Conservation (phyloP, 2,797 vertebrate species). For the Esox lucius region DNA sequence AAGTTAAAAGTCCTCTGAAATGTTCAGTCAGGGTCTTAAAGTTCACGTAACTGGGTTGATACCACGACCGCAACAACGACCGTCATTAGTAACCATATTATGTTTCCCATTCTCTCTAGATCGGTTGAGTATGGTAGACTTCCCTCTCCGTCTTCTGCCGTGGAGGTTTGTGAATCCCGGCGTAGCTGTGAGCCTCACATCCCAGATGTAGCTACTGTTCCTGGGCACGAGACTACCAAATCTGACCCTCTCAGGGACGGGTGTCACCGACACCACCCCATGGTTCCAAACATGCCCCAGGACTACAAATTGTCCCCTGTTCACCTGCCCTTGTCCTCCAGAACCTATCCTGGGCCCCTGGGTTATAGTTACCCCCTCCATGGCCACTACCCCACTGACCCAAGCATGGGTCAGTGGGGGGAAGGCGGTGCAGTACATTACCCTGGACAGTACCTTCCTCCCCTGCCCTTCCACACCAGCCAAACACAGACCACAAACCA, state of each 20-base stretch:
- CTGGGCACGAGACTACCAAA: slow-evolving; percentile 45
- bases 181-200: slow-evolving; percentile 35
- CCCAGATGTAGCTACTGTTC: slow-evolving; percentile 56
- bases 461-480: slow-evolving; percentile 32
- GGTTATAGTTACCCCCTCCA: slow-evolving; percentile 46
- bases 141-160: slow-evolving; percentile 49
- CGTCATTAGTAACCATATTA: not conserved
- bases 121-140: slow-evolving; percentile 55
- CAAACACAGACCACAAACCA: slow-evolving; percentile 65
- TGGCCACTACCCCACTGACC: slow-evolving; percentile 59
- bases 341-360: slow-evolving; percentile 46
- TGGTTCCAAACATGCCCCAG: slow-evolving; percentile 35
- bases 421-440: slow-evolving; percentile 62
- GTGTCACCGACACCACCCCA: slow-evolving; percentile 18
- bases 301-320: slow-evolving; percentile 54
- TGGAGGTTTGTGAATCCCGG: not conserved
- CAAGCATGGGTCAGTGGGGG: slow-evolving; percentile 63
- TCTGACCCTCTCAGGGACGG: not conserved
- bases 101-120: slow-evolving; percentile 46
- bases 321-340: slow-evolving; percentile 54
- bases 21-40: not conserved
- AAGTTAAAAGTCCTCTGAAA: not conserved
- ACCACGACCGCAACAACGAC: not conserved
- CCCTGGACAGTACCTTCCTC: slow-evolving; percentile 19
- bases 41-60: not conserved